Conservation (phyloP, 2,797 vertebrate species). For the Neosalanx taihuensis region DNA sequence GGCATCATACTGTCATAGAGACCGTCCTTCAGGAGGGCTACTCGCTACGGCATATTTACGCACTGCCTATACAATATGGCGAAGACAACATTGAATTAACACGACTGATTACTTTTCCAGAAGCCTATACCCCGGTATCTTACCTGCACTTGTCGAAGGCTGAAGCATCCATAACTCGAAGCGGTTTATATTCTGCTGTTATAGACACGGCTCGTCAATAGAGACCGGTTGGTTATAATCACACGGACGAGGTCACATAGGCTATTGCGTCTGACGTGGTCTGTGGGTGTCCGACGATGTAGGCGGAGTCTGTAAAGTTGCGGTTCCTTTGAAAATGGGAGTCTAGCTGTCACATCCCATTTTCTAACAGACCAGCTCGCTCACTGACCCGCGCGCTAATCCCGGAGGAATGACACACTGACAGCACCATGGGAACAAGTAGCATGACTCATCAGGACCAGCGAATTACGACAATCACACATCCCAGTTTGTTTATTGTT, state of each 20-base stretch:
- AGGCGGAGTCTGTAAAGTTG: slow-evolving; percentile 33
- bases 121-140: slow-evolving; percentile 22
- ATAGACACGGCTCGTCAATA: not conserved
- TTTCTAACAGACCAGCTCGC: slow-evolving; percentile 50
- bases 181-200: not conserved
- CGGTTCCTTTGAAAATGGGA: slow-evolving; percentile 48
- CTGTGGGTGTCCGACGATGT: slow-evolving; percentile 15
- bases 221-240: not conserved
- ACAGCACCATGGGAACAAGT: not conserved
- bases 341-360: slow-evolving; percentile 51
- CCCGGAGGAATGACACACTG: slow-evolving; percentile 22
- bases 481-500: too few species aligned
- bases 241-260: slow-evolving; percentile 19
- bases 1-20: too few species aligned
- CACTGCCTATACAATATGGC: slow-evolving; percentile 1
- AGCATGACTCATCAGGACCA: too few species aligned
- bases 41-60: too few species aligned
- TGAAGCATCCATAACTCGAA: slow-evolving; percentile 48
- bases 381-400: slow-evolving; percentile 51
- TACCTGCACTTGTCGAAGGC: slow-evolving; percentile 65
- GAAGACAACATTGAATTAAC: slow-evolving; percentile 20
- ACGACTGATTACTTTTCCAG: too few species aligned
- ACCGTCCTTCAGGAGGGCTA: not conserved
- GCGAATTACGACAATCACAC: too few species aligned
- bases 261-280: slow-evolving; percentile 37